A percentile compares a stretch with the other conserved stretches of the same genome.
These are phyloP conservation scores for Drosophila sproati DNA, from an alignment of 1,140 invertebrate genomes.

Conservation along the genomic window DNA sequence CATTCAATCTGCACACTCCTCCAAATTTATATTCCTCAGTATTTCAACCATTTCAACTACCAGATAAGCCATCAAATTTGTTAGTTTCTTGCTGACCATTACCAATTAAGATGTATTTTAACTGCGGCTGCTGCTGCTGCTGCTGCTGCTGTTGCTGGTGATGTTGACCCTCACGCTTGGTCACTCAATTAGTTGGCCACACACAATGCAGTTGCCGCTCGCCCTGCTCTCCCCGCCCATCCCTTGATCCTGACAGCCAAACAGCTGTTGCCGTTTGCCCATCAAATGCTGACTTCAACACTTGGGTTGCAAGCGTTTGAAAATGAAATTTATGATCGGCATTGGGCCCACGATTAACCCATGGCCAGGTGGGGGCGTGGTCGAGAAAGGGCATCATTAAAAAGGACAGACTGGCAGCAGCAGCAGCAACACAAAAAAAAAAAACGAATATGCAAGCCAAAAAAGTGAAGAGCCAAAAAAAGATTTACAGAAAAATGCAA, in stretches of 20 bases:
- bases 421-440: background rate
- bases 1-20: background rate
- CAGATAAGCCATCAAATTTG: constrained; percentile 26
- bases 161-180: constrained; percentile 50
- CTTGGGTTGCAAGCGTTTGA: constrained; percentile 24
- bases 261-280: constrained; percentile 44
- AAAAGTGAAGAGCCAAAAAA: background rate
- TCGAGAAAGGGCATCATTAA: constrained; percentile 46
- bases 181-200: constrained; percentile 52
- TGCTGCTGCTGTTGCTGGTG: background rate
- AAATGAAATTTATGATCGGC: constrained; percentile 39
- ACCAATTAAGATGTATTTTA: constrained; percentile 37
- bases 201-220: constrained; percentile 22
- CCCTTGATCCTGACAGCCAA: constrained; percentile 16
- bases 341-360: constrained; percentile 12
- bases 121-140: constrained; percentile 16
- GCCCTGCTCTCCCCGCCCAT: background rate
- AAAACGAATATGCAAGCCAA: constrained; percentile 7
- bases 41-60: background rate
- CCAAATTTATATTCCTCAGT: background rate
- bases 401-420: constrained; percentile 1
- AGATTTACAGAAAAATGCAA: constrained; percentile 41
- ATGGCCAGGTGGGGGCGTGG: constrained; percentile 33
- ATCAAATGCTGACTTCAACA: constrained; percentile 49
- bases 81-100: constrained; percentile 5